phyloP scores from a whole-genome alignment of 2,888 invertebrate species.

The Dascillus cervinus region DNA sequence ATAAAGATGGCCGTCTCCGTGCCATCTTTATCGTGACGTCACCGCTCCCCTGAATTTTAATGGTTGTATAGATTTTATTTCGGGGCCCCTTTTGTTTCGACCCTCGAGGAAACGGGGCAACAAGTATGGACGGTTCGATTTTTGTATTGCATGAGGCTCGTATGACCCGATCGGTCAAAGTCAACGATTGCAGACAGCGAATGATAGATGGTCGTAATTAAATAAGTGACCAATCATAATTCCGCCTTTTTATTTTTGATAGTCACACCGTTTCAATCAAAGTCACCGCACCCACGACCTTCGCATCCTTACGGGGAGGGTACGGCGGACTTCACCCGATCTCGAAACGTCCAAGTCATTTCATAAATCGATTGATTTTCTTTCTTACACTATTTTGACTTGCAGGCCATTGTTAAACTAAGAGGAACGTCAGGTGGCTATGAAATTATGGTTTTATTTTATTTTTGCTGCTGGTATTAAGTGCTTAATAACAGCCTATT shows the following conservation, averaged over 20 bases:
- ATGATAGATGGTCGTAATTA: conserved; percentile 43
- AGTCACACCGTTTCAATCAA: conserved; percentile 32
- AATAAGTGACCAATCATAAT: conserved; percentile 44
- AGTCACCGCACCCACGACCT: conserved; percentile 20
- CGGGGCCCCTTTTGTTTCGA: no score
- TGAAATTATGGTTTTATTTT: no score
- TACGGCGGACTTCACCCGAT: no score
- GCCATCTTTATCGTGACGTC: conserved; percentile 25
- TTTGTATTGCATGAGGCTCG: conserved; percentile 14
- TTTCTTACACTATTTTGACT: no score
- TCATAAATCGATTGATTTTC: conserved; percentile 10
- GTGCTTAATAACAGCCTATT: no score
- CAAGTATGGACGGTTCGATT: no score
- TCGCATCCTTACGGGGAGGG: conserved; percentile 7
- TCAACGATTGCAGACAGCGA: conserved; percentile 39
- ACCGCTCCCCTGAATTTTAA: conserved; percentile 24
- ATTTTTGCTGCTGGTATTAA: no score
- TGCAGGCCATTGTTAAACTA: no score
- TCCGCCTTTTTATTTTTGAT: conserved; percentile 34
- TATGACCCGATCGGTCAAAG: conserved; percentile 37
- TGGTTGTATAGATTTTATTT: conserved; percentile 15
- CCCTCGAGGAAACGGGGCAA: no score
- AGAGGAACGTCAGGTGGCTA: no score
- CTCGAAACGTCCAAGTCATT: conserved; percentile 12
- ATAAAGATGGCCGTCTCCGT: conserved; percentile 28